Percentiles rank a stretch among this genome's conserved stretches.
Conservation (phyloP, 2,888 invertebrate species). For the Drosophila mulleri region DNA sequence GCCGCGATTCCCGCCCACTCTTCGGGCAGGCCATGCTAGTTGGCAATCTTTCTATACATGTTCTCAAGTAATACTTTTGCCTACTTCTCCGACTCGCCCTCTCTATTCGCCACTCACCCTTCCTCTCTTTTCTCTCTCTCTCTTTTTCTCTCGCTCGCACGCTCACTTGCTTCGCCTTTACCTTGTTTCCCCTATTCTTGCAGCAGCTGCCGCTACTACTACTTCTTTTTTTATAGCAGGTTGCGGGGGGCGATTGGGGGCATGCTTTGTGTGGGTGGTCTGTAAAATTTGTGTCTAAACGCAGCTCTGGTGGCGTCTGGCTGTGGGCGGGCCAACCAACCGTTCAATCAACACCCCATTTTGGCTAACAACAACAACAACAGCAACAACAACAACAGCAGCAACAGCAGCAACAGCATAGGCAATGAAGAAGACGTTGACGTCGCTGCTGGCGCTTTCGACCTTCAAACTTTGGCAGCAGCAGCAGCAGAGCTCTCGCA, state of each 20-base stretch:
- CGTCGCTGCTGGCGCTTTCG: conserved; percentile 46
- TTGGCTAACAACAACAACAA: conserved; percentile 68
- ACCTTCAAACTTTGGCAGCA: conserved; percentile 58
- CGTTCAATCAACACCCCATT: conserved; percentile 81
- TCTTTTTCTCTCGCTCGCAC: background rate
- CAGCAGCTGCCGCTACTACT: conserved; percentile 18
- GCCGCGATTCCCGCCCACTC: background rate
- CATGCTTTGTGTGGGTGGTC: conserved; percentile 48
- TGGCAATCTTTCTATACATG: conserved; percentile 71
- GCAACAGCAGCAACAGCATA: conserved; percentile 23
- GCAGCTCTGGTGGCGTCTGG: conserved; percentile 42
- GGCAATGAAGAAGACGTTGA: conserved; percentile 29
- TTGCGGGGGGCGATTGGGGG: conserved; percentile 1
- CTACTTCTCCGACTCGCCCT: conserved; percentile 41
- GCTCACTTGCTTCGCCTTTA: conserved; percentile 29
- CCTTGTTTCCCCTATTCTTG: conserved; percentile 29
- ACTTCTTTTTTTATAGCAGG: conserved; percentile 14
- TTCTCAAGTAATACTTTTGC: conserved; percentile 69
- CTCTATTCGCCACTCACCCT: background rate
- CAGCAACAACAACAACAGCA: conserved; percentile 33
- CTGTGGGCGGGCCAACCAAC: conserved; percentile 58
- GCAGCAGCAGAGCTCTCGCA: conserved; percentile 24
- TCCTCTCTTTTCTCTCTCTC: background rate
- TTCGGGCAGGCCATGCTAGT: conserved; percentile 37
- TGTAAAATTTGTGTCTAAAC: conserved; percentile 81